phyloP scores from a whole-genome alignment of 2,113 vertebrate species.

The Apistogramma diplotaenia region DNA sequence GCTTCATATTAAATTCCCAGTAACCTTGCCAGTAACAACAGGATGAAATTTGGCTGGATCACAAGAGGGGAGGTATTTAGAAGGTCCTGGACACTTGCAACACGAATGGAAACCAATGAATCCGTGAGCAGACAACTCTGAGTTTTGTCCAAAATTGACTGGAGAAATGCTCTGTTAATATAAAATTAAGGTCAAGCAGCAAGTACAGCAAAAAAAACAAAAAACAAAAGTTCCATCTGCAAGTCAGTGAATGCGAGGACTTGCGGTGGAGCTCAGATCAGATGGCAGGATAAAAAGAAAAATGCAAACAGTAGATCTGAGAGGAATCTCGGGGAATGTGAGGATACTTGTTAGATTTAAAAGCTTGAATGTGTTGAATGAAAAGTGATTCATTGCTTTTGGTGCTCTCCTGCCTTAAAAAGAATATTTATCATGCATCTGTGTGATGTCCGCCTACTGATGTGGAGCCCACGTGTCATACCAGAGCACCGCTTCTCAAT shows the following conservation, averaged over 20 bases:
- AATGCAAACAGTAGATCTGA: slow-evolving; percentile 45
- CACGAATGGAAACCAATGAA: slow-evolving; percentile 60
- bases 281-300: slow-evolving; percentile 32
- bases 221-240: slow-evolving; percentile 64
- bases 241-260: slow-evolving; percentile 29
- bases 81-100: slow-evolving; percentile 30
- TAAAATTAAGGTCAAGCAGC: slow-evolving; percentile 41
- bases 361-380: slow-evolving; percentile 4
- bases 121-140: slow-evolving; percentile 50
- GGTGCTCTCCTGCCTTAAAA: not conserved
- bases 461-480: not conserved
- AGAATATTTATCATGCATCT: not conserved
- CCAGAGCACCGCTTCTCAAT: not conserved
- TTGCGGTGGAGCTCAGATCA: slow-evolving; percentile 34
- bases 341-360: not conserved
- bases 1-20: slow-evolving; percentile 31
- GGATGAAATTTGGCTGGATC: slow-evolving; percentile 45
- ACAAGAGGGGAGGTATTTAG: slow-evolving; percentile 41
- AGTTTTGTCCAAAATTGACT: slow-evolving; percentile 51
- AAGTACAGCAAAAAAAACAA: slow-evolving; percentile 39
- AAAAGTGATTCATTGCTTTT: not conserved
- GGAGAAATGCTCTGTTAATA: slow-evolving; percentile 36
- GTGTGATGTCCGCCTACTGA: not conserved
- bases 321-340: not conserved
- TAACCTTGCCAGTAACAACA: slow-evolving; percentile 64